phyloP scores from a whole-genome alignment of 1,140 invertebrate genomes.

The Ylistrum balloti region DNA sequence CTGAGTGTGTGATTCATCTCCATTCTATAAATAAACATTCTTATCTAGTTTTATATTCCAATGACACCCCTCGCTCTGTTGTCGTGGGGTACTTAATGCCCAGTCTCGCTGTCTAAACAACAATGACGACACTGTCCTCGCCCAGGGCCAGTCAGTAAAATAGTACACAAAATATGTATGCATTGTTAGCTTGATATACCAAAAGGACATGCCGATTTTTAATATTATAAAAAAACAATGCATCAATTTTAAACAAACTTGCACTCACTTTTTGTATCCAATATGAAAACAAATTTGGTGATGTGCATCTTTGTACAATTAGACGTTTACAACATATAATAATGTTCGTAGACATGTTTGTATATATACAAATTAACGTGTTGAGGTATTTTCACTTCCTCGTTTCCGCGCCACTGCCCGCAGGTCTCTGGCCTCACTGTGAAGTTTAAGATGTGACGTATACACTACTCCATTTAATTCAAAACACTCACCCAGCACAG shows the following conservation, averaged over 20 bases:
- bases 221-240: too few species aligned
- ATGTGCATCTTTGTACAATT: too few species aligned
- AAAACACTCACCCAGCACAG: background rate
- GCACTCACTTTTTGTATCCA: too few species aligned
- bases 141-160: background rate
- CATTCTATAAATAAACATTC: background rate
- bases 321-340: too few species aligned
- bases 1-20: too few species aligned
- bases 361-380: background rate
- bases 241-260: too few species aligned
- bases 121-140: background rate
- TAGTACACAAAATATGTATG: background rate
- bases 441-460: constrained; percentile 38
- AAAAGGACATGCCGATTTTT: too few species aligned
- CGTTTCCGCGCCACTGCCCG: background rate
- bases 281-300: too few species aligned
- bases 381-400: background rate
- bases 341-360: too few species aligned
- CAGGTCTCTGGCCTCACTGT: background rate
- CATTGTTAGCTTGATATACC: background rate
- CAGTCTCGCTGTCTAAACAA: constrained; percentile 8
- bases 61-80: background rate
- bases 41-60: background rate
- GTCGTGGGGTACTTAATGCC: background rate
- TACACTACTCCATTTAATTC: background rate